A percentile compares a stretch with the other conserved stretches of the same genome.
Evolutionary conservation across 2,797 vertebrate species (phyloP).

Genomic region (Coluber constrictor): DNA sequence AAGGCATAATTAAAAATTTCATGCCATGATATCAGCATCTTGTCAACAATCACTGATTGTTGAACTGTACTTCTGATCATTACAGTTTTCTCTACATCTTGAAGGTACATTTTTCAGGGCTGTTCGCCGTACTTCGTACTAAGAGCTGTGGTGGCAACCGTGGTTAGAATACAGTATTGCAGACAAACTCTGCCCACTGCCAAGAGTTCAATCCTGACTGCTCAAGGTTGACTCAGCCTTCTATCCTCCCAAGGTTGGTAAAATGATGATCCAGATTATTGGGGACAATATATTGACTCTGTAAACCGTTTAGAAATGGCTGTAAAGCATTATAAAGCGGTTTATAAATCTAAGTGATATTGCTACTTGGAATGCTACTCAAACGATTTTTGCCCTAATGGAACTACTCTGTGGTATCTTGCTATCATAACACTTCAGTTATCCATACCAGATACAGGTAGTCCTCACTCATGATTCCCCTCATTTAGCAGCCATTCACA

Average conservation of each 20-base stretch:
- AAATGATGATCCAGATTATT: too few relatives aligned
- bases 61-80: neutral
- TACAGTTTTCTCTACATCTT: neutral
- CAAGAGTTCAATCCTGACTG: too few relatives aligned
- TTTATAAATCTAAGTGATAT: too few relatives aligned
- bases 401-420: neutral
- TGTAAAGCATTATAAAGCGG: too few relatives aligned
- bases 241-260: too few relatives aligned
- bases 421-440: neutral
- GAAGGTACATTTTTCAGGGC: neutral
- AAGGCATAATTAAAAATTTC: neutral
- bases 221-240: too few relatives aligned
- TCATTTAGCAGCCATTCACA: neutral
- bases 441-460: neutral
- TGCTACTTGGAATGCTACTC: neutral
- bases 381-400: neutral
- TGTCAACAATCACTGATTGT: neutral
- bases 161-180: too few relatives aligned
- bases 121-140: neutral
- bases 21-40: neutral
- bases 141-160: too few relatives aligned
- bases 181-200: too few relatives aligned
- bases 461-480: neutral
- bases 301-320: too few relatives aligned
- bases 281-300: too few relatives aligned